Evolutionary conservation across 2,113 vertebrate genomes (phyloP), one percentile per base, ranked within the genome.

Genomic region (Anguilla rostrata): DNA sequence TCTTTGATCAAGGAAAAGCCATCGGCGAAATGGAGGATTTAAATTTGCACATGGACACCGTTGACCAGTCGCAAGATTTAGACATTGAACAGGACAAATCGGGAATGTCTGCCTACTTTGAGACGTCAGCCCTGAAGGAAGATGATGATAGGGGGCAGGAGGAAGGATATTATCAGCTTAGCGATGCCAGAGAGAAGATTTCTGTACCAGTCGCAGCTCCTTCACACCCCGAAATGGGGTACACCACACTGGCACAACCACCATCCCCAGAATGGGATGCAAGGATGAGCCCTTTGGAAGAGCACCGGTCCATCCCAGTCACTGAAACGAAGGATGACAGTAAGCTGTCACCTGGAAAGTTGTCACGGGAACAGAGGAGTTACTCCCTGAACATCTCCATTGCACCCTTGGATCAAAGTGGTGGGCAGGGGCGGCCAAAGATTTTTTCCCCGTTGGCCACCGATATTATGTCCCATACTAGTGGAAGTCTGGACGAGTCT

Each of bases 81-180:
- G 90, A 75, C 16, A 26, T 75, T 34, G 71, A 75, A 34, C 6
- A 75, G 71, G 71, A 99, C 93, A 96, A 94, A 84, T 99, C 98
- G 8, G 98, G 98, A 87, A 98, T 99, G 98, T 99, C 98, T 0
- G 98, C 97, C 80, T 99, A 99, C 93, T 99, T 99, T 95, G 98
- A 99, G 95, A 99, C 98, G 26, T 98, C 98, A 86, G 92, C 97
- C 89, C 91, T 96, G 89, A 98, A 97, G 92, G 95, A 95, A 80
- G 96, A 97, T 87, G 92, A 94, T 39, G 90, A 90, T 20, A 94
- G 94, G 89, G 92, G 89, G 87, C 93, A 94, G 88, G 93, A 93
- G 84, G 97, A 97, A 89, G 98, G 97, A 90, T 99, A 99, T 93
- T 99, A 99, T 84, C 98, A 99, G 95, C 95, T 99, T 34, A 99